These are phyloP conservation scores for Drosophila pachea DNA, from an alignment of 1,140 invertebrate species.

Conservation along the genomic window DNA sequence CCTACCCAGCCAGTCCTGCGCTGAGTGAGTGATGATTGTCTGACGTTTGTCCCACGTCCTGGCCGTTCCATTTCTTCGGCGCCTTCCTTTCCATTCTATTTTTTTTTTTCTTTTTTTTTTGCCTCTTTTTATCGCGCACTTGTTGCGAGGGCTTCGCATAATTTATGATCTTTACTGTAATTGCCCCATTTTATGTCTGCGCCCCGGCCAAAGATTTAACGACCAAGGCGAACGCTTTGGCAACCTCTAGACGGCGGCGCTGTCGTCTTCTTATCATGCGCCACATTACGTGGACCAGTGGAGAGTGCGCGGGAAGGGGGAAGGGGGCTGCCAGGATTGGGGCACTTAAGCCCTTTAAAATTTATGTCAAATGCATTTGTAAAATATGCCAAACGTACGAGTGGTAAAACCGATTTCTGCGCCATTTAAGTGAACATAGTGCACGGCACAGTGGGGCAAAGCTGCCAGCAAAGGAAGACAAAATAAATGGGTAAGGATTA, in stretches of 20 bases:
- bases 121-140: conserved; percentile 55
- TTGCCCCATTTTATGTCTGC: conserved; percentile 72
- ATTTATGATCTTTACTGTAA: conserved; percentile 73
- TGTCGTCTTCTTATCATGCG: conserved; percentile 54
- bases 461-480: neutral
- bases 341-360: conserved; percentile 70
- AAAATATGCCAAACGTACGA: conserved; percentile 75
- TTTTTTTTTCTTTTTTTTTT: conserved; percentile 4
- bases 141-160: conserved; percentile 71
- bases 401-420: conserved; percentile 68
- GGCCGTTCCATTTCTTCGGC: neutral
- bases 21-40: conserved; percentile 73
- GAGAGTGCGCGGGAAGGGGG: neutral
- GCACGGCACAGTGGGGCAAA: conserved; percentile 44
- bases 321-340: conserved; percentile 16
- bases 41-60: conserved; percentile 24
- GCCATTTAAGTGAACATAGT: conserved; percentile 57
- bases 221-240: conserved; percentile 7
- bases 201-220: conserved; percentile 57
- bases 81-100: neutral
- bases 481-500: neutral
- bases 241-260: conserved; percentile 12
- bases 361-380: conserved; percentile 77
- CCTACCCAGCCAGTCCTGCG: conserved; percentile 46
- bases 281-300: conserved; percentile 25